A percentile compares a stretch with the other conserved stretches of the same genome.
Conservation (phyloP, 2,888 invertebrate genomes). For the Galeopsomyia nigrocyanea region DNA sequence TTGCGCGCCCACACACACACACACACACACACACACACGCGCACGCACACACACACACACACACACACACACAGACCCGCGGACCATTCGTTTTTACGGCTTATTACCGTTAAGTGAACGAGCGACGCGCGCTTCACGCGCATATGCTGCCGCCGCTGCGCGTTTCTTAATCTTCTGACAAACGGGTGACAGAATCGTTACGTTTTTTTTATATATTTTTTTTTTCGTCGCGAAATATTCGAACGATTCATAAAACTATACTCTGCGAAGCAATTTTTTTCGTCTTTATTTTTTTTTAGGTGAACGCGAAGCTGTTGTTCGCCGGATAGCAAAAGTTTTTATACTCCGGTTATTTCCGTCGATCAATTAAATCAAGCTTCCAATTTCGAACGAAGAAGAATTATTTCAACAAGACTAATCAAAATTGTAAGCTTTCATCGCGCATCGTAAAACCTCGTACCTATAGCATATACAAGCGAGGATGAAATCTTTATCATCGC, state of each 20-base stretch:
- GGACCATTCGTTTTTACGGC: slow-evolving; percentile 50
- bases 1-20: no score
- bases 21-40: no score
- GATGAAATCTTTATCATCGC: background rate
- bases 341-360: no score
- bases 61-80: no score
- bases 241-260: no score
- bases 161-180: slow-evolving; percentile 43
- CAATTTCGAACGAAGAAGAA: background rate
- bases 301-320: no score
- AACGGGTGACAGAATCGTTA: background rate
- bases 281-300: no score
- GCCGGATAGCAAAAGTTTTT: no score
- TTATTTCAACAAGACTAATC: background rate
- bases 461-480: background rate
- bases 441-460: background rate
- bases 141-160: slow-evolving; percentile 13
- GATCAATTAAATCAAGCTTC: background rate
- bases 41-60: no score
- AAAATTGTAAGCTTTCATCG: background rate
- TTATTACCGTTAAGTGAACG: slow-evolving; percentile 40
- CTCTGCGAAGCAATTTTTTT: no score
- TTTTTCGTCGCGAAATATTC: no score
- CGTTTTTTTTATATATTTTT: no score
- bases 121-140: background rate